Conservation (phyloP, 2,797 vertebrate species). For the Platalea minor region DNA sequence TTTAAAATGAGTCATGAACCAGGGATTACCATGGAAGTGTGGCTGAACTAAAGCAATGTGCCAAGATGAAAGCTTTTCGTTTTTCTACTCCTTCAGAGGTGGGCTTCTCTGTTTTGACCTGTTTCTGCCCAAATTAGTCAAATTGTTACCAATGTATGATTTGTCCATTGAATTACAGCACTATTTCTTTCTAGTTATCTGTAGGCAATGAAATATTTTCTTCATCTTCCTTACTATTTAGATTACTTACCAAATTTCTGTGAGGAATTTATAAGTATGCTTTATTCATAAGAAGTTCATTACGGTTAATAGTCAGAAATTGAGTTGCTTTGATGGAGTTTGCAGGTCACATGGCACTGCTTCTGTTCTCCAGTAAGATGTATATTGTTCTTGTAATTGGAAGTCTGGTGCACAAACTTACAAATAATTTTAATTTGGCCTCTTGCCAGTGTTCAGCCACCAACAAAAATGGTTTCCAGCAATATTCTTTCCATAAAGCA, state of each 20-base stretch:
- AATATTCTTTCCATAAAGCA: not conserved
- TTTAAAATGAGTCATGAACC: not conserved
- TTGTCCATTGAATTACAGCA: not conserved
- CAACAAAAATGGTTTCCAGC: not conserved
- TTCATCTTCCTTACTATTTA: not conserved
- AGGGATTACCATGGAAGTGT: not conserved
- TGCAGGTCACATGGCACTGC: not conserved
- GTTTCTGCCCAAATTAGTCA: not conserved
- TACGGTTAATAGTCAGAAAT: not conserved
- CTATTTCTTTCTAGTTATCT: not conserved
- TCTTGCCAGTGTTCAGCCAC: not conserved
- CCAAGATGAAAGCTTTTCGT: not conserved
- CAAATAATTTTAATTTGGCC: constrained; percentile 16
- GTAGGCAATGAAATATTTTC: not conserved
- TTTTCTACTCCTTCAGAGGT: not conserved
- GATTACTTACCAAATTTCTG: not conserved
- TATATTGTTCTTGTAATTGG: not conserved
- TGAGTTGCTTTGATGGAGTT: not conserved
- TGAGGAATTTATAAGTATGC: not conserved
- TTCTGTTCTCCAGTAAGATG: not conserved
- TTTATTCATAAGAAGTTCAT: constrained; percentile 22
- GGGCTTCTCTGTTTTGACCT: not conserved
- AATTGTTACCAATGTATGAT: not conserved
- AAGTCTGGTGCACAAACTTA: not conserved
- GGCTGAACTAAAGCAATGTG: not conserved